A percentile compares a stretch with the other conserved stretches of the same genome.
Conservation (phyloP, 2,888 invertebrate genomes). For the Dynastes tityus region DNA sequence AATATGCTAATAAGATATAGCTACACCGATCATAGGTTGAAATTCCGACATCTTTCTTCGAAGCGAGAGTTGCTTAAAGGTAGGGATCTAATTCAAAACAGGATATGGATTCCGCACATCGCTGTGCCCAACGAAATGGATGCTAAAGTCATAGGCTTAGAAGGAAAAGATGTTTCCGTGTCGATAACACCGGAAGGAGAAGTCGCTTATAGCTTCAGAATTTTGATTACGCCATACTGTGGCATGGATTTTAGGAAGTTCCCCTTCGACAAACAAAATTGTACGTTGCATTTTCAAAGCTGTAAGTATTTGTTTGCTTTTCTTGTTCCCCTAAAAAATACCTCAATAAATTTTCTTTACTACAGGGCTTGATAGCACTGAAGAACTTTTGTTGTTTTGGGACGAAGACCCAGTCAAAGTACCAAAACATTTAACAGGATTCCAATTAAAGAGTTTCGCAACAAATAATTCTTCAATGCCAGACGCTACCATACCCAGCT, state of each 20-base stretch:
- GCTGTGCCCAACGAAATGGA: conserved; percentile 85
- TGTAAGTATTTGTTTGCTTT: conserved; percentile 74
- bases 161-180: conserved; percentile 84
- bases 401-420: too few species aligned
- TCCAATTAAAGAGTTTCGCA: too few species aligned
- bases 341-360: background rate
- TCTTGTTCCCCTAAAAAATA: background rate
- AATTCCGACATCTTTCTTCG: conserved; percentile 80
- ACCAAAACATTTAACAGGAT: too few species aligned
- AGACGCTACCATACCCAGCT: too few species aligned
- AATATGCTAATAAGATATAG: conserved; percentile 86
- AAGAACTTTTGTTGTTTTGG: too few species aligned
- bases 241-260: conserved; percentile 91
- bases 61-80: conserved; percentile 80
- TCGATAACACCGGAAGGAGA: conserved; percentile 88
- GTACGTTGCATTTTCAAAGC: conserved; percentile 85
- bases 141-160: conserved; percentile 85
- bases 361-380: too few species aligned
- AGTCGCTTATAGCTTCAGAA: conserved; percentile 83
- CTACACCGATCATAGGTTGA: conserved; percentile 82
- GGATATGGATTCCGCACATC: conserved; percentile 89
- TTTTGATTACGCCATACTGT: conserved; percentile 87
- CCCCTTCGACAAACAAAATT: conserved; percentile 89
- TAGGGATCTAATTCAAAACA: conserved; percentile 79
- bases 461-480: too few species aligned